Evolutionary conservation across 2,888 invertebrate genomes (phyloP), one percentile per base, ranked within the genome.

Genomic region (Griposia aprilina): DNA sequence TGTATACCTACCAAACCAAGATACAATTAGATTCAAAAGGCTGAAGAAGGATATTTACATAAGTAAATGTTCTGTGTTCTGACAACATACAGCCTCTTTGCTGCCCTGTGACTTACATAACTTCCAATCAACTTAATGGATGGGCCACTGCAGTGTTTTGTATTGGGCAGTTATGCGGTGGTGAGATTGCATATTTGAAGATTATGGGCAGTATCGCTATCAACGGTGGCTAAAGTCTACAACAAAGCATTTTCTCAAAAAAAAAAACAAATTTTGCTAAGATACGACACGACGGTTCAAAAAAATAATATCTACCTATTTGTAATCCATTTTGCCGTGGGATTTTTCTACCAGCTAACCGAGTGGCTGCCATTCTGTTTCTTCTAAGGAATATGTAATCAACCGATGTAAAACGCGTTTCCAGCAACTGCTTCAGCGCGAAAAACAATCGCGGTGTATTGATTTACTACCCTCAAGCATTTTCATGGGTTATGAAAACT

Each of bases 401-500:
- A 59, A 45, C n/a, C 4, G 15, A 15, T 59, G 10, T n/a, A 13
- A 41, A 36, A 36, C 1, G 30, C 57, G 50, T 78, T 74, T 65
- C 62, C n/a, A 68, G 20, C 23, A 59, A 48, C 13, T 26, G 36
- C 45, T 73, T 75, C 55, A 71, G 52, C 26, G 66, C 55, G 75
- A 81, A 78, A 81, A 73, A 81, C 77, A 84, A 78, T 52, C 55
- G 36, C 52, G 63, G 26, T n/a, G 70, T 87, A 87, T 87, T 81
- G 86, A 87, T 87, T 76, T 78, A 57, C 36, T 63, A 70, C 62
- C 74, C 76, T 30, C 81, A 73, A 69, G 65, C n/a, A 48, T 62
- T 65, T 62, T 52, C 41, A 59, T 26, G 13, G 36, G 60, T 13
- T 59, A 6, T 1, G 5, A 30, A 17, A n/a, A 36, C 15, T 77